Percentiles rank a stretch among this genome's conserved stretches.
Conservation (phyloP, 1,140 invertebrate species). For the Drosophila athabasca region DNA sequence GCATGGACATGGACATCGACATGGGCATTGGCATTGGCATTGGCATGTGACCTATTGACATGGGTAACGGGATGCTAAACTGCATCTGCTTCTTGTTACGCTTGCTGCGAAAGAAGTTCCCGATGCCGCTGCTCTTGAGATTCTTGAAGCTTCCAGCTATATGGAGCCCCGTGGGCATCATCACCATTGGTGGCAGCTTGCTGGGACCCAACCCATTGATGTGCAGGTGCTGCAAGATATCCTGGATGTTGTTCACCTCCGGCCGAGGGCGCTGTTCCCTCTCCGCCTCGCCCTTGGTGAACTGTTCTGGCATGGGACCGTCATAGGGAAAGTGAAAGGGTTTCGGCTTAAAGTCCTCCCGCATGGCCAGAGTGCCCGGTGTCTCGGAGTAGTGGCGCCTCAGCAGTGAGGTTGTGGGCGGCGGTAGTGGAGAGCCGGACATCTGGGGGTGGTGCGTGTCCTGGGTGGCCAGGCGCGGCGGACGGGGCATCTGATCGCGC, state of each 20-base stretch:
- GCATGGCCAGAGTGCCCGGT: conserved; percentile 46
- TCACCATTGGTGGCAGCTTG: conserved; percentile 69
- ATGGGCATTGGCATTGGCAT: conserved; percentile 51
- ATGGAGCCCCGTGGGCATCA: conserved; percentile 79
- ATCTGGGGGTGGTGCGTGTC: conserved; percentile 52
- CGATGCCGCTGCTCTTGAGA: conserved; percentile 74
- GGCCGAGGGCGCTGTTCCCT: conserved; percentile 18
- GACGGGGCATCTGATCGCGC: conserved; percentile 73
- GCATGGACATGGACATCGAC: conserved; percentile 40
- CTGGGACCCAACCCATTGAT: conserved; percentile 45
- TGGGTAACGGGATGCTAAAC: conserved; percentile 61
- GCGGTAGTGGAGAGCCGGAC: conserved; percentile 58
- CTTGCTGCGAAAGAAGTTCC: conserved; percentile 75
- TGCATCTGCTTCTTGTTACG: conserved; percentile 78
- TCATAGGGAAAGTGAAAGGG: conserved; percentile 81
- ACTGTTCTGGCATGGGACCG: conserved; percentile 72
- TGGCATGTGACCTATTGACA: conserved; percentile 42
- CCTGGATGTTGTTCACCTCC: conserved; percentile 73
- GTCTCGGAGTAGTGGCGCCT: conserved; percentile 71
- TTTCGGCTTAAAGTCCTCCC: conserved; percentile 67
- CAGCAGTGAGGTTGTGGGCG: conserved; percentile 52
- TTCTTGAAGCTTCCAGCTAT: conserved; percentile 77
- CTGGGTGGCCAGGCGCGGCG: conserved; percentile 70
- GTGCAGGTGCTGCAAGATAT: conserved; percentile 74
- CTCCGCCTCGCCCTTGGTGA: conserved; percentile 62